Conservation (phyloP, 2,797 vertebrate species). For the Ambastaia sidthimunki region DNA sequence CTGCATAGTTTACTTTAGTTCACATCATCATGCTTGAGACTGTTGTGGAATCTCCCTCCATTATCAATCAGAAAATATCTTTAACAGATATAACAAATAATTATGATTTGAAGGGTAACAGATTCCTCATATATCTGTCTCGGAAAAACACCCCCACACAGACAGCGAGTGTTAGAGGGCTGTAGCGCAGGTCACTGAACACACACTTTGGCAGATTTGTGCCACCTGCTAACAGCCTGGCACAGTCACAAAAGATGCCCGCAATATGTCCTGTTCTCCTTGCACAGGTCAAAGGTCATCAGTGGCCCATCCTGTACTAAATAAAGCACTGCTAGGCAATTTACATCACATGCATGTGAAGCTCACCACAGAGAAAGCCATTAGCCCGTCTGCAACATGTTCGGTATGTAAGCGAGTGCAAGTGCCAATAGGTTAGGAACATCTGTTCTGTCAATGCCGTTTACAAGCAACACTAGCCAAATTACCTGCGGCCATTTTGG, state of each 20-base stretch:
- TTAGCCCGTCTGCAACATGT: conserved; percentile 20
- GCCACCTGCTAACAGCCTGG: conserved; percentile 51
- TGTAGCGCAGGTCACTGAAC: conserved; percentile 52
- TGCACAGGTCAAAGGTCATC: conserved; percentile 47
- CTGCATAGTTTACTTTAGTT: neutral
- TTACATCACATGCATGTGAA: conserved; percentile 36
- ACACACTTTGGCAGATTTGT: conserved; percentile 37
- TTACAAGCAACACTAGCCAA: conserved; percentile 49
- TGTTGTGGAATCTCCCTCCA: neutral
- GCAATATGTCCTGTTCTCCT: conserved; percentile 30
- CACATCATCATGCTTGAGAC: neutral
- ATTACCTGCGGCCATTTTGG: conserved; percentile 36
- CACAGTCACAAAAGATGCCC: conserved; percentile 36
- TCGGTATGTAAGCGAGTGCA: conserved; percentile 8
- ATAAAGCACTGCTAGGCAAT: neutral
- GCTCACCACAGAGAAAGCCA: neutral
- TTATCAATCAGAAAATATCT: neutral
- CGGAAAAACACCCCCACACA: conserved; percentile 44
- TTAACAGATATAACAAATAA: conserved; percentile 14
- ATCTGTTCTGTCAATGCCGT: conserved; percentile 55
- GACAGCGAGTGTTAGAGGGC: conserved; percentile 46
- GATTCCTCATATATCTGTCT: conserved; percentile 33
- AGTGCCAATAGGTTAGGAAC: conserved; percentile 31
- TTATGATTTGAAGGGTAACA: conserved; percentile 13
- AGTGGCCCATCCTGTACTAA: conserved; percentile 8